These are phyloP conservation scores for Origma solitaria DNA, from an alignment of 2,113 vertebrate genomes.

Conservation along the genomic window DNA sequence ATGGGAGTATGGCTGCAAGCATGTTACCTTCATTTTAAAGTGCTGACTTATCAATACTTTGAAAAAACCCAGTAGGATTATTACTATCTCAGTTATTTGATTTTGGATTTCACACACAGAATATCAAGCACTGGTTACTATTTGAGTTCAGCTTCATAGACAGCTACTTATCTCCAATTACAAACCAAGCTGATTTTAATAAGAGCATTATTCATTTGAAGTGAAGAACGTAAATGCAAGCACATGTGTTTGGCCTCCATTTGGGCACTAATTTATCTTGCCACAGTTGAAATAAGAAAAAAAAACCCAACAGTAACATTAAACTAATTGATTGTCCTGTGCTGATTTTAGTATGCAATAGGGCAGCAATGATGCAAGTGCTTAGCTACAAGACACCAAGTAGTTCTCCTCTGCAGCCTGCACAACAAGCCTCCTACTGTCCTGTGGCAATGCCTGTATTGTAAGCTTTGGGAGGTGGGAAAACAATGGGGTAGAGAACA, in stretches of 20 bases:
- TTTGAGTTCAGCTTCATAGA: background rate
- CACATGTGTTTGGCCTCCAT: background rate
- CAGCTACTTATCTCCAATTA: background rate
- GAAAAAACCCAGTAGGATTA: background rate
- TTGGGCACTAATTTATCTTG: background rate
- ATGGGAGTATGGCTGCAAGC: background rate
- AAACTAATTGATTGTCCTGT: background rate
- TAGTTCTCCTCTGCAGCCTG: background rate
- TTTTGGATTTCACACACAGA: background rate
- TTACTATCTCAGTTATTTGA: background rate
- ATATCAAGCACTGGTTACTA: background rate
- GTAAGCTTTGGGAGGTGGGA: background rate
- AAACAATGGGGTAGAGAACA: background rate
- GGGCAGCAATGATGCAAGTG: background rate
- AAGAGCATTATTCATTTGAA: background rate
- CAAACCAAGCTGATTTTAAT: background rate
- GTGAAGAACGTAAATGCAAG: background rate
- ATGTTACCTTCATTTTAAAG: background rate
- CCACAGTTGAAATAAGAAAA: background rate
- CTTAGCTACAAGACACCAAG: background rate
- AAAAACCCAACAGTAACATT: background rate
- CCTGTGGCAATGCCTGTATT: background rate
- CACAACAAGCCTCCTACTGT: background rate
- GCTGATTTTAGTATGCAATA: background rate
- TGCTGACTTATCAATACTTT: background rate